Percentiles rank a stretch among this genome's conserved stretches.
Conservation (phyloP, 2,113 vertebrate genomes). For the Sula dactylatra region DNA sequence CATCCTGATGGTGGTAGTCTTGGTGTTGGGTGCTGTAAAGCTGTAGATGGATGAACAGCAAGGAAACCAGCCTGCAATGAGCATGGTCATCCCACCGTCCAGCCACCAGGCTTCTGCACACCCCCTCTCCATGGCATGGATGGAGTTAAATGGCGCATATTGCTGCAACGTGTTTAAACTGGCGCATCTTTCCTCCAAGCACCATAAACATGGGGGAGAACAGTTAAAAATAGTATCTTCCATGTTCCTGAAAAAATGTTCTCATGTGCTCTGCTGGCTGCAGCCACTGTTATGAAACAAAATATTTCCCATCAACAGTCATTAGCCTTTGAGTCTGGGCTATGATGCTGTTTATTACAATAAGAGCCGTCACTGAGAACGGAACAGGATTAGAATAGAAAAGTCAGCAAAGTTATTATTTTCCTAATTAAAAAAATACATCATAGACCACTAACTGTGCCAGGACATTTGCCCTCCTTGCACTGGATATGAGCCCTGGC, state of each 20-base stretch:
- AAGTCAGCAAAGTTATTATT: background rate
- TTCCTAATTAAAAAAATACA: background rate
- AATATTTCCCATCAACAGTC: constrained; percentile 32
- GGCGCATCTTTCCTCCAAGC: background rate
- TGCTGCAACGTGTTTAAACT: background rate
- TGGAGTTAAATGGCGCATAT: background rate
- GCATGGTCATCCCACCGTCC: fast-evolving
- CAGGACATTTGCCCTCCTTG: background rate
- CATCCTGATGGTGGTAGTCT: too few relatives aligned
- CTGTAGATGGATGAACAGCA: background rate
- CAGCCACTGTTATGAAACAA: constrained; percentile 22
- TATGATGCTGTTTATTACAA: background rate
- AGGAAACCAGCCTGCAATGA: background rate
- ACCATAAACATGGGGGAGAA: background rate
- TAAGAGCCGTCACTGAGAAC: background rate
- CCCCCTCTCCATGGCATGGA: fast-evolving
- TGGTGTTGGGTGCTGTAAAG: background rate
- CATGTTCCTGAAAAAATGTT: background rate
- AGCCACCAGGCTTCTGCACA: background rate
- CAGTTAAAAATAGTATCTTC: constrained; percentile 46
- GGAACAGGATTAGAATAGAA: background rate
- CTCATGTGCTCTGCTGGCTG: constrained; percentile 47
- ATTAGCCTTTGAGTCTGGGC: background rate
- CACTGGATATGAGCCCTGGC: background rate
- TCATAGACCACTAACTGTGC: background rate